A percentile compares a stretch with the other conserved stretches of the same genome.
Conservation (phyloP, 1,140 invertebrate species). For the Microplitis demolitor region DNA sequence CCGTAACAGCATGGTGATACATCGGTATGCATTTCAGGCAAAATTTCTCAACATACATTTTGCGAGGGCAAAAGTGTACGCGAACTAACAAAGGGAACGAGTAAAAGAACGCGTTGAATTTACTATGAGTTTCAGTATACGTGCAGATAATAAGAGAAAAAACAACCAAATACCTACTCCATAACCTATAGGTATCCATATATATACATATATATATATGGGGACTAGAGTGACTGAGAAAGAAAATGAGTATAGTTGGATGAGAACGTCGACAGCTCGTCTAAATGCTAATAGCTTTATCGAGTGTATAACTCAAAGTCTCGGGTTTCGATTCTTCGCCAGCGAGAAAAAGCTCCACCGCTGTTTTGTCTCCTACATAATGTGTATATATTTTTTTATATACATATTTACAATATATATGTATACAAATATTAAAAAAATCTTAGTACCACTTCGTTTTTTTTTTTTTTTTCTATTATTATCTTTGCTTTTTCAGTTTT, state of each 20-base stretch:
- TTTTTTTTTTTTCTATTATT: neutral
- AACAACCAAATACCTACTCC: too few relatives aligned
- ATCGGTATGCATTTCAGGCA: slow-evolving; percentile 52
- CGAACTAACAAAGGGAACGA: slow-evolving; percentile 1
- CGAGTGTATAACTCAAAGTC: slow-evolving; percentile 52
- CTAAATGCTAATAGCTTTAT: slow-evolving; percentile 64
- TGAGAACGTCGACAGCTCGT: slow-evolving; percentile 55
- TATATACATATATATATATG: too few relatives aligned
- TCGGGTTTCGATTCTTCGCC: slow-evolving; percentile 46
- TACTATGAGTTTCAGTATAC: neutral
- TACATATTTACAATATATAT: too few relatives aligned
- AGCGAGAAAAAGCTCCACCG: neutral
- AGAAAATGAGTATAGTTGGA: slow-evolving; percentile 19
- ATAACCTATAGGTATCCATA: too few relatives aligned
- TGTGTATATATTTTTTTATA: neutral
- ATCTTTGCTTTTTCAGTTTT: slow-evolving; percentile 1
- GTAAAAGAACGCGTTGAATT: neutral
- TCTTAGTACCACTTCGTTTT: neutral
- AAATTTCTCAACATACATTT: slow-evolving; percentile 20
- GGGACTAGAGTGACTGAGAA: slow-evolving; percentile 7
- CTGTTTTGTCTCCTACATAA: neutral
- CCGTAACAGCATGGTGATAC: slow-evolving; percentile 39
- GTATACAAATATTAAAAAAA: too few relatives aligned
- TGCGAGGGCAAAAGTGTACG: slow-evolving; percentile 8
- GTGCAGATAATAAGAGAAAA: neutral